Evolutionary conservation across 1,140 invertebrate genomes (phyloP).

Genomic region (Anagrus nilaparvatae): DNA sequence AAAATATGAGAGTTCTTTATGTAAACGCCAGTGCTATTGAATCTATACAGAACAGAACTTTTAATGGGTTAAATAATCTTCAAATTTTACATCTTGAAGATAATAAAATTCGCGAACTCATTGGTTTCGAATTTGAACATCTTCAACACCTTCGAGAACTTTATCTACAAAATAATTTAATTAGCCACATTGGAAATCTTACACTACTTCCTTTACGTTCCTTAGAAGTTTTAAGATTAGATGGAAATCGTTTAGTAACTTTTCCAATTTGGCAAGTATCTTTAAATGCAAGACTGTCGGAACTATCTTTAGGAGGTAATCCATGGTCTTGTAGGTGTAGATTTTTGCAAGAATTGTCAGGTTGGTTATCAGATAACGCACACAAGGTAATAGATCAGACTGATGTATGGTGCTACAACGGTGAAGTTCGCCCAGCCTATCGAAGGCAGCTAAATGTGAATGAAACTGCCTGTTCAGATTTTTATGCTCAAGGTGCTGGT

Average conservation of each 20-base stretch:
- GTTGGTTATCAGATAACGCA: constrained; percentile 73
- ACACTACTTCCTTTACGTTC: constrained; percentile 69
- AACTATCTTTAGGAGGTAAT: constrained; percentile 68
- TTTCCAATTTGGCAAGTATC: constrained; percentile 78
- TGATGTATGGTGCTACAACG: constrained; percentile 71
- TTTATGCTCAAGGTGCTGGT: constrained; percentile 67
- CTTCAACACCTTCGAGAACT: constrained; percentile 69
- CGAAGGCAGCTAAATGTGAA: constrained; percentile 69
- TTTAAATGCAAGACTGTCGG: constrained; percentile 57
- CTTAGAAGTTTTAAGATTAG: constrained; percentile 68
- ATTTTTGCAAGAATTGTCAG: constrained; percentile 74
- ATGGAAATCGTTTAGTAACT: constrained; percentile 72
- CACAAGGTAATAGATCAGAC: constrained; percentile 66
- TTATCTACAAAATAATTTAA: constrained; percentile 78
- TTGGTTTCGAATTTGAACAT: constrained; percentile 85
- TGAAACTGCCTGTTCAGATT: constrained; percentile 71
- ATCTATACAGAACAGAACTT: constrained; percentile 82
- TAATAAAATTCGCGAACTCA: constrained; percentile 67
- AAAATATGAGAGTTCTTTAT: constrained; percentile 76
- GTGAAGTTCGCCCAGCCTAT: constrained; percentile 58
- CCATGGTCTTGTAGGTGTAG: constrained; percentile 84
- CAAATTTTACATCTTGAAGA: constrained; percentile 76
- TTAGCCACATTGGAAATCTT: constrained; percentile 67
- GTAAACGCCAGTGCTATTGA: constrained; percentile 79
- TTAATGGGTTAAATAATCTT: constrained; percentile 75